These are phyloP conservation scores for Polydesmus complanatus DNA, from an alignment of 2,888 invertebrate genomes.

Conservation along the genomic window DNA sequence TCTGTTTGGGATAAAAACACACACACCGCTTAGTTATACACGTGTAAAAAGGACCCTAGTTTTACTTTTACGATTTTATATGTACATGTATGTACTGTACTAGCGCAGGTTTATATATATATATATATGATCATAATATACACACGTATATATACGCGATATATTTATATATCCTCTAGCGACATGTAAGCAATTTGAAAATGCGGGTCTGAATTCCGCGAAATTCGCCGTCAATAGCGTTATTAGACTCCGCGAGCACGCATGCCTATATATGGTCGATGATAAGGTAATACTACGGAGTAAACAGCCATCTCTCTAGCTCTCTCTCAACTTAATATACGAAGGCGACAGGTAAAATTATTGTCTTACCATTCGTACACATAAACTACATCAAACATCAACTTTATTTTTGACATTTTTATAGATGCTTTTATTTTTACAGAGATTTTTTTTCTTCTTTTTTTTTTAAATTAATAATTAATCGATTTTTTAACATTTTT, in stretches of 20 bases:
- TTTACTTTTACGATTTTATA: no score
- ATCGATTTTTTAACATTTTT: no score
- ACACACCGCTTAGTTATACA: no score
- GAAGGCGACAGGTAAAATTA: background rate
- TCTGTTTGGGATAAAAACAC: background rate
- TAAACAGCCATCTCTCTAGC: background rate
- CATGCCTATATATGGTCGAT: background rate
- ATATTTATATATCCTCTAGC: background rate
- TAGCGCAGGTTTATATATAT: background rate
- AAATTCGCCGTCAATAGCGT: background rate
- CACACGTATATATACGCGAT: background rate
- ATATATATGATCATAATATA: background rate
- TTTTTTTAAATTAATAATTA: no score
- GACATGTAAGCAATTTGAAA: background rate
- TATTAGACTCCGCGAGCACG: background rate
- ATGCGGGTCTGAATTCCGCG: background rate
- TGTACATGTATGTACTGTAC: no score
- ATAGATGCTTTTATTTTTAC: no score
- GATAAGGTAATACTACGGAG: background rate
- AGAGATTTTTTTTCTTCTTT: no score
- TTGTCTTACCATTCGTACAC: background rate
- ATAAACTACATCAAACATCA: background rate
- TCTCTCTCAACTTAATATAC: background rate
- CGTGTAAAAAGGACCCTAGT: background rate
- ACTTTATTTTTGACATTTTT: background rate